phyloP scores from a whole-genome alignment of 30 jellyfish, hydroid and myxozoan species.

The Nemopilema nomurai region DNA sequence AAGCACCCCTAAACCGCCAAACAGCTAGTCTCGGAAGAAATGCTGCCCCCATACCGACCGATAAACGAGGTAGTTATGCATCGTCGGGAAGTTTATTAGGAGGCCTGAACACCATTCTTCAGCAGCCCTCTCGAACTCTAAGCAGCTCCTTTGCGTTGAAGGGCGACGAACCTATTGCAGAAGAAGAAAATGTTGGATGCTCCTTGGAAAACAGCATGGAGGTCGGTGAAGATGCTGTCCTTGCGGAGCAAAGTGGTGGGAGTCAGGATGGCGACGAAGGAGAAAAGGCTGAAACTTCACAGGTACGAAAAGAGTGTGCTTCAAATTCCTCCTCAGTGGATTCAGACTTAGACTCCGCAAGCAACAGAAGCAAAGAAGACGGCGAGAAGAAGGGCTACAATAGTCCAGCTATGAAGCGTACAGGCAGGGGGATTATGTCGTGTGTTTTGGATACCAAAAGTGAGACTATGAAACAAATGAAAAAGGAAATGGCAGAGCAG shows the following conservation, averaged over 20 bases:
- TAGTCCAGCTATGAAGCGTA: background rate
- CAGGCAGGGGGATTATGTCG: background rate
- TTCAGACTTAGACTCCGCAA: slow-evolving; percentile 19
- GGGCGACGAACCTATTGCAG: slow-evolving; percentile 24
- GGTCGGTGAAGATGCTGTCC: slow-evolving; percentile 29
- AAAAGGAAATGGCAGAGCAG: slow-evolving; percentile 41
- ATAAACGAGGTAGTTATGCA: slow-evolving; percentile 15
- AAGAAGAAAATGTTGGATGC: background rate
- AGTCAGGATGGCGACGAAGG: slow-evolving; percentile 29
- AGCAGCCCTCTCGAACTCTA: slow-evolving; percentile 37
- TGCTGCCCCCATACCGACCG: background rate
- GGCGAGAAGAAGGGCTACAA: background rate
- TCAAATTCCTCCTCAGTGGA: slow-evolving; percentile 5
- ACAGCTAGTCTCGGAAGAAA: slow-evolving; percentile 47
- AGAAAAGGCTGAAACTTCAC: background rate
- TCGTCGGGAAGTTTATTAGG: slow-evolving; percentile 59
- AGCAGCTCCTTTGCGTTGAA: slow-evolving; percentile 22
- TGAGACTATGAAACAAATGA: slow-evolving; percentile 53
- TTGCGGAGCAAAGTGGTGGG: slow-evolving; percentile 28
- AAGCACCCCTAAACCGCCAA: background rate
- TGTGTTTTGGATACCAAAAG: slow-evolving; percentile 31
- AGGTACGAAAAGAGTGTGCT: background rate
- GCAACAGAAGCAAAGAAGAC: background rate
- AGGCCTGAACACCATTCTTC: slow-evolving; percentile 48
- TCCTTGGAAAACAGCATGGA: slow-evolving; percentile 15